Evolutionary conservation across 2,888 invertebrate species (phyloP), one percentile per base, ranked within the genome.

Genomic region (Crematogaster levior): DNA sequence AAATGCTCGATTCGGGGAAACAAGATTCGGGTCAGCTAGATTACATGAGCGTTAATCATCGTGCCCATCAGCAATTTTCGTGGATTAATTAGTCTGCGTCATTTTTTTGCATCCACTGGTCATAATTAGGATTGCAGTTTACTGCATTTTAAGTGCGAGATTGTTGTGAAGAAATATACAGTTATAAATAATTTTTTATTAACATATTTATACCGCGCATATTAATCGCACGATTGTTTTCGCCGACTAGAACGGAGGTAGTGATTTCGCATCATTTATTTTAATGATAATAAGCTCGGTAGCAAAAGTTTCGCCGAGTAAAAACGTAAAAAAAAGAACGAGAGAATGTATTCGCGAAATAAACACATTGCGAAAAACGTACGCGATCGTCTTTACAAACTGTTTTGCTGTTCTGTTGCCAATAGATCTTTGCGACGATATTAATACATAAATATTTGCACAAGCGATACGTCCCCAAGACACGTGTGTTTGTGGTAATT

Each of bases 401-500:
- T 56, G 56, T 70, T 56, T 79, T 58, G 70, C 77, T 43, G 43
- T 77, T 43, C 77, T 63, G 75, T 63, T 75, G 43, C 30, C 30
- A 48, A 74, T 74, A 56, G 70, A 79, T 79, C 43, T 21, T 79
- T 24, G 77, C 30, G 7, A 56, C 34, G 77, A 79, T 79, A n/a
- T n/a, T n/a, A n/a, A n/a, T n/a, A n/a, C n/a, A n/a, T n/a, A 79
- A 79, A 79, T 70, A 70, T 79, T 79, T 79, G 56, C 53, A 46
- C 18, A 58, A 79, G 56, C 56, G 43, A 79, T 43, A 70, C 21
- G 53, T 77, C 21, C 24, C 30, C 43, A 21, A 56, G 77, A 79
- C 77, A 79, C 70, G 77, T 79, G 56, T 79, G 77, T 79, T 79
- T 79, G 70, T 79, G 56, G 77, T 58, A 79, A 79, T 79, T 79